phyloP scores from a whole-genome alignment of 2,113 vertebrate genomes.

The Triplophysa rosa region DNA sequence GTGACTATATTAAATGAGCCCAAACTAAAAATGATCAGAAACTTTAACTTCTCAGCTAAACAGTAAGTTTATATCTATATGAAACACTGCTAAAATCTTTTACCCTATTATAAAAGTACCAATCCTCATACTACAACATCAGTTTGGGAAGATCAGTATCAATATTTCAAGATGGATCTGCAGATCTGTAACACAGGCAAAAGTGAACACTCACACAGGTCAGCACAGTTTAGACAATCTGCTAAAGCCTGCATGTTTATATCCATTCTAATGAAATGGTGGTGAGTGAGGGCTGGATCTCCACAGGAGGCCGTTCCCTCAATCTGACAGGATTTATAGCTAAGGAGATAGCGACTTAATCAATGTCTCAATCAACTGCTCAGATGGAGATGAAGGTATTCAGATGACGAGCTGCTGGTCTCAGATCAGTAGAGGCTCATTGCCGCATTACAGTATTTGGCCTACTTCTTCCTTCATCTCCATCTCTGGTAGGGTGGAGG shows the following conservation, averaged over 20 bases:
- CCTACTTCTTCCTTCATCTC: not conserved
- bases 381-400: not conserved
- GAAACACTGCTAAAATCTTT: too few species aligned
- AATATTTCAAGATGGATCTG: too few species aligned
- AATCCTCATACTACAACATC: too few species aligned
- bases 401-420: not conserved
- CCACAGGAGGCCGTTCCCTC: too few species aligned
- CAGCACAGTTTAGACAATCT: not conserved
- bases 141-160: too few species aligned
- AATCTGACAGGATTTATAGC: conserved; percentile 13
- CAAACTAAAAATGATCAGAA: too few species aligned
- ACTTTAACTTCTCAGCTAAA: too few species aligned
- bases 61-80: too few species aligned
- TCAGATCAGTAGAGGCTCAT: conserved; percentile 5
- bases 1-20: too few species aligned
- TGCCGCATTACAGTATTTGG: not conserved
- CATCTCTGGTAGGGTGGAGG: not conserved
- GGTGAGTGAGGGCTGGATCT: not conserved
- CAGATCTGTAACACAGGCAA: too few species aligned
- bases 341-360: not conserved
- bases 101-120: too few species aligned
- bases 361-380: conserved; percentile 4
- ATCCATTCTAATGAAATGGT: conserved; percentile 22
- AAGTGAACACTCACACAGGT: not conserved
- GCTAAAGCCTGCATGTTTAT: not conserved